Conservation (phyloP, 1,140 invertebrate species). For the Calephelis nemesis region DNA sequence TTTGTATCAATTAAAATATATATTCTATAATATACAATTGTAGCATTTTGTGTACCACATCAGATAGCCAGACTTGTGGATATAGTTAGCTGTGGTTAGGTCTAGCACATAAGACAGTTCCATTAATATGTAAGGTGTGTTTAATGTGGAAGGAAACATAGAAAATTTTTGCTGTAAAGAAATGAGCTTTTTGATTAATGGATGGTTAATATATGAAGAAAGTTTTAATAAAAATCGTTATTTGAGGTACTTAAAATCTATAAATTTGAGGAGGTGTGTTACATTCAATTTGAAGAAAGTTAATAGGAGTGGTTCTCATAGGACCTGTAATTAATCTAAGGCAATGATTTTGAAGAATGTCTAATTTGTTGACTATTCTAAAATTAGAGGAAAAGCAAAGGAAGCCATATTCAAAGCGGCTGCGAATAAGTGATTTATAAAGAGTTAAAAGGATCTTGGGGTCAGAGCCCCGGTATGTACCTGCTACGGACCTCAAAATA, state of each 20-base stretch:
- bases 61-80: conserved; percentile 13
- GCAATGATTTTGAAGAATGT: conserved; percentile 28
- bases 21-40: background rate
- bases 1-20: background rate
- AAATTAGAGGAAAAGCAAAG: conserved; percentile 25
- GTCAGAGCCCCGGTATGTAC: conserved; percentile 12
- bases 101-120: conserved; percentile 20
- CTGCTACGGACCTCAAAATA: no score
- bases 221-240: conserved; percentile 17
- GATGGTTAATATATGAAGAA: conserved; percentile 4
- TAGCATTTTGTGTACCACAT: background rate
- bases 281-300: conserved; percentile 23
- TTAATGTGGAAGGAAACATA: background rate
- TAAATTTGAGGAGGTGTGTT: conserved; percentile 7
- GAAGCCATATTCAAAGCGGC: conserved; percentile 35
- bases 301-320: conserved; percentile 26
- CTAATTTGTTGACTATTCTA: conserved; percentile 18
- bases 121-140: conserved; percentile 11
- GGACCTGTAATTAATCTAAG: conserved; percentile 28
- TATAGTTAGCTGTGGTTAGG: background rate
- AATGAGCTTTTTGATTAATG: conserved; percentile 10
- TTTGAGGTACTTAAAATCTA: conserved; percentile 18
- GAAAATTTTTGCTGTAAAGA: conserved; percentile 10
- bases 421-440: no score
- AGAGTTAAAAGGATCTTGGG: no score